Evolutionary conservation across 2,888 invertebrate species (phyloP).

Genomic region (Neoitamus cyanurus): DNA sequence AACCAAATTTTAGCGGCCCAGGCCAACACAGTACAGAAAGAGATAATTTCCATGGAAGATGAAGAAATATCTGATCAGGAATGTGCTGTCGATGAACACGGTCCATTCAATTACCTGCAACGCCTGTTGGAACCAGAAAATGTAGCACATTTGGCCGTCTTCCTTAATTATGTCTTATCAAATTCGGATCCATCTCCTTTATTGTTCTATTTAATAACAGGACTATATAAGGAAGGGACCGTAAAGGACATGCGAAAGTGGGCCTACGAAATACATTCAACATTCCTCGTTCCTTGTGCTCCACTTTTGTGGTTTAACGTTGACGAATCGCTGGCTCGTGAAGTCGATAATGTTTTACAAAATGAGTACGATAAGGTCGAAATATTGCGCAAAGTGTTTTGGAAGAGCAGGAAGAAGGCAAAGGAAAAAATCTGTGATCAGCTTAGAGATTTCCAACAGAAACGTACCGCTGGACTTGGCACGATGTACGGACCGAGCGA

Average conservation of each 20-base stretch:
- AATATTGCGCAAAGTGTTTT: slow-evolving; percentile 86
- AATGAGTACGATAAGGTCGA: slow-evolving; percentile 92
- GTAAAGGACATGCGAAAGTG: slow-evolving; percentile 94
- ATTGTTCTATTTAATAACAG: slow-evolving; percentile 87
- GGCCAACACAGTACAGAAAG: slow-evolving; percentile 71
- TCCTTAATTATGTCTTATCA: slow-evolving; percentile 89
- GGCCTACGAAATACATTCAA: slow-evolving; percentile 99
- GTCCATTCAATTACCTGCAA: slow-evolving; percentile 87
- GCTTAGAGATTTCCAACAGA: slow-evolving; percentile 74
- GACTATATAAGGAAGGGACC: slow-evolving; percentile 86
- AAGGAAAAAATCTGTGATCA: slow-evolving; percentile 65
- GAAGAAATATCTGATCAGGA: slow-evolving; percentile 92
- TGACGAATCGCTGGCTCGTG: slow-evolving; percentile 84
- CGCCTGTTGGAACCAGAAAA: slow-evolving; percentile 83
- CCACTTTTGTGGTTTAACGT: slow-evolving; percentile 65
- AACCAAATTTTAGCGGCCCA: slow-evolving; percentile 63
- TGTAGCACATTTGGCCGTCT: slow-evolving; percentile 88
- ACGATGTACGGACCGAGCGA: slow-evolving; percentile 91
- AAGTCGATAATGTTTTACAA: slow-evolving; percentile 87
- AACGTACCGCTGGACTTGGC: slow-evolving; percentile 88
- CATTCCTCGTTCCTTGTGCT: slow-evolving; percentile 91
- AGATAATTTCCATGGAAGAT: slow-evolving; percentile 95
- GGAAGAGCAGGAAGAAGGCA: slow-evolving; percentile 82
- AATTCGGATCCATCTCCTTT: slow-evolving; percentile 81
- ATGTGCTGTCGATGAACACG: slow-evolving; percentile 82